A percentile compares a stretch with the other conserved stretches of the same genome.
Evolutionary conservation across 2,113 vertebrate species (phyloP).

Genomic region (Marmota monax): DNA sequence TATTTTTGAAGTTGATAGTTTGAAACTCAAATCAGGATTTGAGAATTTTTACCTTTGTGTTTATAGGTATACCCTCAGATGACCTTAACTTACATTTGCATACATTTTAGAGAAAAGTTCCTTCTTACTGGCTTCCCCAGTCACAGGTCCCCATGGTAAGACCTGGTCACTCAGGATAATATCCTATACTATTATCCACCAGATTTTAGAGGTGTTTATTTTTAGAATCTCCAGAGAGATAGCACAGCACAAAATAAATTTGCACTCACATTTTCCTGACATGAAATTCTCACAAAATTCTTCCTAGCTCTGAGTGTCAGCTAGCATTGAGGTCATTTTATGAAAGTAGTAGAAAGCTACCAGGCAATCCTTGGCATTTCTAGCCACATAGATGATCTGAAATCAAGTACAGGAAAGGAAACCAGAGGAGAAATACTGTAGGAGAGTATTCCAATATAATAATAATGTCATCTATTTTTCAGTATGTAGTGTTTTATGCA

Average conservation of each 20-base stretch:
- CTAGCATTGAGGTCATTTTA: background rate
- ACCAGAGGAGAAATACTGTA: background rate
- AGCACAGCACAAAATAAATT: background rate
- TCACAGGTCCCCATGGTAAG: background rate
- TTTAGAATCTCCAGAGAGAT: background rate
- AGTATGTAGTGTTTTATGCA: no score
- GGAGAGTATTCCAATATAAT: background rate
- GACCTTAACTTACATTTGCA: background rate
- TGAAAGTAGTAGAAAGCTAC: slow-evolving; percentile 91
- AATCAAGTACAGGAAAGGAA: background rate
- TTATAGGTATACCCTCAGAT: background rate
- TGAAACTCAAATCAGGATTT: background rate
- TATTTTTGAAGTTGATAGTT: background rate
- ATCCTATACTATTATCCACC: no score
- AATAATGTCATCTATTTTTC: no score
- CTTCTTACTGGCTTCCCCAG: background rate
- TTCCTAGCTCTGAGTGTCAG: background rate
- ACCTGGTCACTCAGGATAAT: background rate
- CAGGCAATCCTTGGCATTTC: slow-evolving; percentile 91
- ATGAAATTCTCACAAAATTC: background rate
- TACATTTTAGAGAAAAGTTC: background rate
- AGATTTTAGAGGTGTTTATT: background rate
- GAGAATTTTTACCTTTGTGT: background rate
- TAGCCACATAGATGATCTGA: slow-evolving; percentile 90
- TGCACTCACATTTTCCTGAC: background rate